phyloP scores from a whole-genome alignment of 2,888 invertebrate species.

The Diarsia mendica region DNA sequence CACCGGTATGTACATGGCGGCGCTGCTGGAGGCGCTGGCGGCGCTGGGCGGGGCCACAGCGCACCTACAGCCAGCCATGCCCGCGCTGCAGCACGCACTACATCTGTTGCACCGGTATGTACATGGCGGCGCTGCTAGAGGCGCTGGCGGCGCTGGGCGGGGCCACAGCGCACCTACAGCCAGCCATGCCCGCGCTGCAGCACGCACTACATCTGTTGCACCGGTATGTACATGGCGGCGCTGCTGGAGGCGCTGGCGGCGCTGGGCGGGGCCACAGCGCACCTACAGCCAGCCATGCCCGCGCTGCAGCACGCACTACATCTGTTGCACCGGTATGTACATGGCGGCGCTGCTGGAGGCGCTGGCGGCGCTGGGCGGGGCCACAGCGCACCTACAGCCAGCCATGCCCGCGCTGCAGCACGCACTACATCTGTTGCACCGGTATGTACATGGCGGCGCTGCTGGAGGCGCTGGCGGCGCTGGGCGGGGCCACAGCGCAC shows the following conservation, averaged over 20 bases:
- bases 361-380: conserved; percentile 41
- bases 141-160: background rate
- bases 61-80: background rate
- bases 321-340: background rate
- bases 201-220: background rate
- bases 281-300: conserved; percentile 11
- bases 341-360: conserved; percentile 37
- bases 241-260: conserved; percentile 15
- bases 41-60: conserved; percentile 1
- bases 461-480: background rate
- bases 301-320: conserved; percentile 8
- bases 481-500: background rate
- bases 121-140: background rate
- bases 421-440: conserved; percentile 14
- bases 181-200: conserved; percentile 1
- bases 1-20: conserved; percentile 3
- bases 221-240: conserved; percentile 7
- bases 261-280: conserved; percentile 17
- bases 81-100: conserved; percentile 1
- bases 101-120: background rate
- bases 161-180: background rate
- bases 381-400: conserved; percentile 38
- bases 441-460: background rate
- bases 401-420: conserved; percentile 43
- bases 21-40: background rate